Evolutionary conservation across 1,140 invertebrate species (phyloP), one percentile per base, ranked within the genome.

Genomic region (Drosophila dunni): DNA sequence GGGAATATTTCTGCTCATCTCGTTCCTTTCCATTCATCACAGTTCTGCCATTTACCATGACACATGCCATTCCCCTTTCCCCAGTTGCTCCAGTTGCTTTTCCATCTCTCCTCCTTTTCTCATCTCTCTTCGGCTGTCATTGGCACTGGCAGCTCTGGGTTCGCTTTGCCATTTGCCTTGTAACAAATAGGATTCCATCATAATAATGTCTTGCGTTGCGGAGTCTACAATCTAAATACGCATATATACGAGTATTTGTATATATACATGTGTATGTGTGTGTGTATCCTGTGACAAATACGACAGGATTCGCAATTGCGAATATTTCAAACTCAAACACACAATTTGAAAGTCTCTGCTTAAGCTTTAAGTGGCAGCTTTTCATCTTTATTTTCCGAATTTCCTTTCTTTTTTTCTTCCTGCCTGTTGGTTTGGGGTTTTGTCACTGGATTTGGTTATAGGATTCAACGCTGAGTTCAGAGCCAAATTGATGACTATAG

Each of bases 101-200:
- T 69, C 61, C 73, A 29, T 29, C 24, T 29, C 24, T 29, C 24
- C 17, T 20, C 17, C 17, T 20, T 2, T 20, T 64, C 75, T 66
- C 45, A 44, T 58, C 84, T 89, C 78, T 75, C 24, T 29, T 29
- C 81, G 57, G 50, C 83, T 89, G 84, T 84, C 84, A 88, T 80
- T 88, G 84, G 80, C 84, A 88, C 84, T 80, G 80, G 53, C 75
- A 79, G 68, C 66, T 29, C 24, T 70, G 54, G 62, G 57, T 69
- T 89, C 74, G 83, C 51, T 80, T 88, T 70, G 75, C 77, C 74
- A 77, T 79, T 79, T 77, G 74, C 77, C 67, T 79, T 88, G 84
- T 89, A 79, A 89, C 84, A 89, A 89, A 89, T 89, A 89, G 84
- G 84, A 89, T 89, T 89, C 84, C 84, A 89, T 89, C 84, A 89